Percentiles rank a stretch among this genome's conserved stretches.
Evolutionary conservation across 2,888 invertebrate genomes (phyloP).

Genomic region (Boloria euphrosyne): DNA sequence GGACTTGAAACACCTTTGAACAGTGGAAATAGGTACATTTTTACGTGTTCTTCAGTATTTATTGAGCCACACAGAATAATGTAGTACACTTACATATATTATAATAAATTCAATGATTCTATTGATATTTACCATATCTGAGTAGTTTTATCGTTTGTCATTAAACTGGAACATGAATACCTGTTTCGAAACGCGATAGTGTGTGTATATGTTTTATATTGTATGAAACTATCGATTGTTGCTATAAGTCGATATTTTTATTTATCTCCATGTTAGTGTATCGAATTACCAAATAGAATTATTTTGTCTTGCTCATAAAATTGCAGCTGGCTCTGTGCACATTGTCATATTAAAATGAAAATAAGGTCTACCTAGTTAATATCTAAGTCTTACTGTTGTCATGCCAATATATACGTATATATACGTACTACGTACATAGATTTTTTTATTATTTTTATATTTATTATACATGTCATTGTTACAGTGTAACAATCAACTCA

Average conservation of each 20-base stretch:
- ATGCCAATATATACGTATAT: background rate
- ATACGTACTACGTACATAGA: background rate
- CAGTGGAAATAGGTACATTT: too few species aligned
- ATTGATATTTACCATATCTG: constrained; percentile 67
- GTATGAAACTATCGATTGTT: constrained; percentile 19
- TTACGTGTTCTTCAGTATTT: too few species aligned
- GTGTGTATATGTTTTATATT: constrained; percentile 36
- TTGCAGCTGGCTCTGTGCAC: background rate
- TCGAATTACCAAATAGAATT: constrained; percentile 1
- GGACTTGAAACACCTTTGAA: too few species aligned
- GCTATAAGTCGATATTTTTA: constrained; percentile 8
- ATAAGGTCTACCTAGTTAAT: background rate
- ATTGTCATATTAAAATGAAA: background rate
- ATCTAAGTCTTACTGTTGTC: background rate
- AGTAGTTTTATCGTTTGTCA: constrained; percentile 64
- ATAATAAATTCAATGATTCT: constrained; percentile 48
- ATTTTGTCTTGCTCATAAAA: background rate
- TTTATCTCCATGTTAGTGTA: background rate
- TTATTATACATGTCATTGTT: too few species aligned
- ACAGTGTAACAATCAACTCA: too few species aligned
- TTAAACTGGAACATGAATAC: constrained; percentile 65
- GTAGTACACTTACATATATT: background rate
- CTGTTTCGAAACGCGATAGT: constrained; percentile 63
- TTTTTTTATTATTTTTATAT: too few species aligned
- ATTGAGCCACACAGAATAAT: too few species aligned